Percentiles rank a stretch among this genome's conserved stretches.
Evolutionary conservation across 2,797 vertebrate species (phyloP).

Genomic region (Sebastes hubbsi): DNA sequence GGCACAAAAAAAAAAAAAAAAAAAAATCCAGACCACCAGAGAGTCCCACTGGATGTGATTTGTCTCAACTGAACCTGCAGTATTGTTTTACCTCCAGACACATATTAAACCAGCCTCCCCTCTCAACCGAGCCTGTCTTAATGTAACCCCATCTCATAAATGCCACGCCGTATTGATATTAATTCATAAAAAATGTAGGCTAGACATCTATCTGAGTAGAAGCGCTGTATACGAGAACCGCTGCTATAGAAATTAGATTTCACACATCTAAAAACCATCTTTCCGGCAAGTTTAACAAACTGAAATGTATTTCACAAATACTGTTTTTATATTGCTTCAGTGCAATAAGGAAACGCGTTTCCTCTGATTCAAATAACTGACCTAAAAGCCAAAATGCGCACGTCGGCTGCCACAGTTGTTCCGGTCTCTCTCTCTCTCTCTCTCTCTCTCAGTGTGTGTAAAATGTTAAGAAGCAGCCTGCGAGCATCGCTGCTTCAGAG

Average conservation of each 20-base stretch:
- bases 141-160: conserved; percentile 60
- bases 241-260: conserved; percentile 20
- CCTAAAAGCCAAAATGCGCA: conserved; percentile 78
- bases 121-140: conserved; percentile 34
- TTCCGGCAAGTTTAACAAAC: conserved; percentile 49
- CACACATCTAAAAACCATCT: not conserved
- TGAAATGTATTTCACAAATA: not conserved
- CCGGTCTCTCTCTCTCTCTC: conserved; percentile 38
- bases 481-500: conserved; percentile 53
- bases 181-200: conserved; percentile 62
- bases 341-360: conserved; percentile 48
- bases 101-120: conserved; percentile 38
- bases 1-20: conserved; percentile 48
- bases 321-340: not conserved
- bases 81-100: conserved; percentile 49
- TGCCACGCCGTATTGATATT: conserved; percentile 60
- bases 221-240: conserved; percentile 23
- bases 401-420: conserved; percentile 76
- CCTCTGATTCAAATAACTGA: conserved; percentile 70
- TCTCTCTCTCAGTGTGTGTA: conserved; percentile 25
- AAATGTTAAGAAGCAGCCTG: conserved; percentile 58
- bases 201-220: conserved; percentile 66
- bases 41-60: conserved; percentile 58
- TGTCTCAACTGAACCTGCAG: conserved; percentile 49
- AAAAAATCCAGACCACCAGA: conserved; percentile 36